A percentile compares a stretch with the other conserved stretches of the same genome.
These are phyloP conservation scores for Drosophila fuyamai DNA, from an alignment of 1,140 invertebrate species.

Conservation along the genomic window DNA sequence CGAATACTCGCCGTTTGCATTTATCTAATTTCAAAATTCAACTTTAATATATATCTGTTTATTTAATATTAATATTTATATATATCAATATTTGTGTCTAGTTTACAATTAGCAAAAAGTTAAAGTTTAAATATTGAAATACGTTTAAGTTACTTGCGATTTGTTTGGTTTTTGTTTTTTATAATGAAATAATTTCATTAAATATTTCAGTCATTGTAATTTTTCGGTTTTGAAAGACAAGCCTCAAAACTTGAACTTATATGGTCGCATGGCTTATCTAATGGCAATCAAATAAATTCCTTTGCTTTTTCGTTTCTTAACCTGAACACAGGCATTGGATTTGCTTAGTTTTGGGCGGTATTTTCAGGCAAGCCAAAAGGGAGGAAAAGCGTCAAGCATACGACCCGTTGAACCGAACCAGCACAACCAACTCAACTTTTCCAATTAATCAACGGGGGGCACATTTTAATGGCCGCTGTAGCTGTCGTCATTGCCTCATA, in stretches of 20 bases:
- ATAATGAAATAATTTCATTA: conserved; percentile 77
- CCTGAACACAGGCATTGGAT: conserved; percentile 62
- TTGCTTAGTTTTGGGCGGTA: conserved; percentile 65
- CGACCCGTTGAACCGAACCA: conserved; percentile 41
- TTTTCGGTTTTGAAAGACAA: conserved; percentile 17
- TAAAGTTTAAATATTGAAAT: conserved; percentile 61
- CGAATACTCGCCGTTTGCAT: conserved; percentile 21
- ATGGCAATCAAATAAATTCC: conserved; percentile 47
- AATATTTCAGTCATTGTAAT: conserved; percentile 75
- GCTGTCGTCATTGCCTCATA: conserved; percentile 51
- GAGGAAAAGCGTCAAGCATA: conserved; percentile 17
- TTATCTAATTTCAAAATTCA: conserved; percentile 61
- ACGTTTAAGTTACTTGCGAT: conserved; percentile 49
- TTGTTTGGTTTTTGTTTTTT: conserved; percentile 45
- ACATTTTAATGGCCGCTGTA: conserved; percentile 54
- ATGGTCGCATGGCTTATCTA: conserved; percentile 49
- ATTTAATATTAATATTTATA: conserved; percentile 26
- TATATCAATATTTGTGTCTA: conserved; percentile 53
- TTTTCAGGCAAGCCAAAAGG: conserved; percentile 14
- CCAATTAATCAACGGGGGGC: conserved; percentile 66
- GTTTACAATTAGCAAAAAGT: conserved; percentile 69
- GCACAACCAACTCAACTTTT: conserved; percentile 58
- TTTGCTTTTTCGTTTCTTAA: conserved; percentile 17
- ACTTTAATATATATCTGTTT: conserved; percentile 63
- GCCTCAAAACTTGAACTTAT: conserved; percentile 40